phyloP scores from a whole-genome alignment of 2,888 invertebrate genomes.

The Caenorhabditis sp. region DNA sequence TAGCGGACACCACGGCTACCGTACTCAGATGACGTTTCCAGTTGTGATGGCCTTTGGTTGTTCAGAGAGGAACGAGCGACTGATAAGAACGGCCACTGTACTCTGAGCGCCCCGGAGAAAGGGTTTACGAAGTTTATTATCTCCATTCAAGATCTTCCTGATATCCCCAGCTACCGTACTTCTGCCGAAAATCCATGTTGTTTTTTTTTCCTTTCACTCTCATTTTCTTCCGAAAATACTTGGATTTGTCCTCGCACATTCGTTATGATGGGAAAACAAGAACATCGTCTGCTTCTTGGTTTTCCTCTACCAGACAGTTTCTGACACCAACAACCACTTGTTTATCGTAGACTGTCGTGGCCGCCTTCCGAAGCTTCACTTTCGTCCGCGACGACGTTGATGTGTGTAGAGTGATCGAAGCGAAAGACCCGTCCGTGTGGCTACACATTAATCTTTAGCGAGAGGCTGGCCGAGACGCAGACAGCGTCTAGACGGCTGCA shows the following conservation, averaged over 20 bases:
- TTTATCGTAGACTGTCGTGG: conserved; percentile 21
- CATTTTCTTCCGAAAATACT: no score
- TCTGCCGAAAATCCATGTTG: no score
- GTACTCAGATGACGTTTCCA: conserved; percentile 4
- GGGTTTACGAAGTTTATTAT: no score
- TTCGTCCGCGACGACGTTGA: not conserved
- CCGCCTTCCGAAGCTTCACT: not conserved
- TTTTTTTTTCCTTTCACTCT: not conserved
- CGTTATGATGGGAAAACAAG: not conserved
- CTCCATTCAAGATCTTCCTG: no score
- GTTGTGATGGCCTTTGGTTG: not conserved
- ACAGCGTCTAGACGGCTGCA: conserved; percentile 49
- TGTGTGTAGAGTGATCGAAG: conserved; percentile 45
- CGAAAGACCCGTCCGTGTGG: not conserved
- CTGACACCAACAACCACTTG: conserved; percentile 47
- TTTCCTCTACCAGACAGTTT: conserved; percentile 22
- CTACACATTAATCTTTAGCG: conserved; percentile 48
- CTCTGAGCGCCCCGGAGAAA: no score
- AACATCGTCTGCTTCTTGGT: not conserved
- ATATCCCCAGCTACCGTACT: not conserved
- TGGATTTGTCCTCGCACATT: no score
- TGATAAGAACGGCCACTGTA: no score
- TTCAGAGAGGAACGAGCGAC: no score
- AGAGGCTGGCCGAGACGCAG: conserved; percentile 23
- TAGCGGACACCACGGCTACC: not conserved